Evolutionary conservation across 2,797 vertebrate genomes (phyloP).

Genomic region (Thripadectes ignobilis): DNA sequence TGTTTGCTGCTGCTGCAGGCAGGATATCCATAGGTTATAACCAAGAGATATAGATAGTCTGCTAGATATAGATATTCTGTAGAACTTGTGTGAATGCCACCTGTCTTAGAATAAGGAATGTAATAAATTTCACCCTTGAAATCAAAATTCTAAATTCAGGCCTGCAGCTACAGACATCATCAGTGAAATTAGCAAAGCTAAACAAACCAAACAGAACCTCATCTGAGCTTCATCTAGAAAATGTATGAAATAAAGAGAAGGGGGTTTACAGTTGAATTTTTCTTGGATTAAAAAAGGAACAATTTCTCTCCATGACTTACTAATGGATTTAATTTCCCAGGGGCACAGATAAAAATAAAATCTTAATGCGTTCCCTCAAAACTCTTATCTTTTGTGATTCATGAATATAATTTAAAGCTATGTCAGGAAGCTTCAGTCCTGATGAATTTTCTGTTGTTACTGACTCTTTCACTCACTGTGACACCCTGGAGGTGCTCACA

Average conservation of each 20-base stretch:
- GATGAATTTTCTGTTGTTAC: conserved; percentile 1
- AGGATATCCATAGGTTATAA: background rate
- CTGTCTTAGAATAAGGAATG: background rate
- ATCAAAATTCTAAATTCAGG: background rate
- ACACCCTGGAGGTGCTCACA: background rate
- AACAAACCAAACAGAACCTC: background rate
- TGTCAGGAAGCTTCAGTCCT: background rate
- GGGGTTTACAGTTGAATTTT: conserved; percentile 7
- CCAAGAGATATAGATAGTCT: background rate
- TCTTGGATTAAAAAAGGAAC: background rate
- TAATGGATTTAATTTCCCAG: conserved; percentile 60
- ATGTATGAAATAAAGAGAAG: background rate
- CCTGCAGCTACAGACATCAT: background rate
- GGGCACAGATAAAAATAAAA: conserved; percentile 55
- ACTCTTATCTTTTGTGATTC: conserved; percentile 47
- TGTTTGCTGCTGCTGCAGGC: background rate
- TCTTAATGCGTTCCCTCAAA: conserved; percentile 34
- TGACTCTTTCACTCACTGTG: background rate
- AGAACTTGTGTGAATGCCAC: background rate
- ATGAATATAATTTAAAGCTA: conserved; percentile 36
- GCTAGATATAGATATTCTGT: background rate
- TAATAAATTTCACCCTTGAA: background rate
- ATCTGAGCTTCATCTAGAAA: background rate
- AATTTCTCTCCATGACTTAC: background rate
- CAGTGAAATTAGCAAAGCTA: background rate